Base-by-base conservation (phyloP, 2,113 vertebrate genomes). In the Ictalurus furcatus region DNA sequence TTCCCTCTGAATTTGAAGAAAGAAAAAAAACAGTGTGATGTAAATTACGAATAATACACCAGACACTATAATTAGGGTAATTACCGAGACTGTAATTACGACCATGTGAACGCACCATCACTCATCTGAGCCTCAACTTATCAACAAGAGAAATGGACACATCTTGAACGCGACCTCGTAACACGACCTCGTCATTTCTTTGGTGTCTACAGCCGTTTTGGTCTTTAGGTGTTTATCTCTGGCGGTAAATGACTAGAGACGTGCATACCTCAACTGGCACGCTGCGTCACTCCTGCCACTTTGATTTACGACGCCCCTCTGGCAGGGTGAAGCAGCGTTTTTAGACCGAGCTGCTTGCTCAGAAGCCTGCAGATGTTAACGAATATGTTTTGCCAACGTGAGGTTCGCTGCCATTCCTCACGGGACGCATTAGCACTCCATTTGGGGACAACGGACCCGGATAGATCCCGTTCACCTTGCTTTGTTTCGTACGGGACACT, bases 321-420 rank as follows among this genome's bases (percentile, higher is more conserved):
- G 74, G 61, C 19, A 61, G n/a, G 69, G 86, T 90, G 88, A 91
- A 85, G 89, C 85, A 48, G 59, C 48, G 63, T 78, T 91, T 89
- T 88, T 85, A 82, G 79, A 21, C 30, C 6, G 84, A 37, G 30
- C 86, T 87, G 90, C 58, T 69, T 76, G 56, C 37, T 90, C n/a
- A 81, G 58, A 86, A 85, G 88, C 54, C 79, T 69, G 40, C 87
- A 85, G 85, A 83, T 89, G 78, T 76, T 86, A 85, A 91, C 89
- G 88, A 92, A 91, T 80, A 79, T 80, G 54, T 85, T 91, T 92
- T 85, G 85, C 83, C 89, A 76, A 54, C 40, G 85, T 28, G 0
- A 76, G 61, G 48, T 28, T 28, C 40, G 34, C 30, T n/a, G 87
- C 89, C 76, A 74, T 76, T 85, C 71, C 90, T 87, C 58, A 14